These are phyloP conservation scores for Leucoraja ocellata DNA, from an alignment of 2,797 vertebrate species.

Conservation along the genomic window DNA sequence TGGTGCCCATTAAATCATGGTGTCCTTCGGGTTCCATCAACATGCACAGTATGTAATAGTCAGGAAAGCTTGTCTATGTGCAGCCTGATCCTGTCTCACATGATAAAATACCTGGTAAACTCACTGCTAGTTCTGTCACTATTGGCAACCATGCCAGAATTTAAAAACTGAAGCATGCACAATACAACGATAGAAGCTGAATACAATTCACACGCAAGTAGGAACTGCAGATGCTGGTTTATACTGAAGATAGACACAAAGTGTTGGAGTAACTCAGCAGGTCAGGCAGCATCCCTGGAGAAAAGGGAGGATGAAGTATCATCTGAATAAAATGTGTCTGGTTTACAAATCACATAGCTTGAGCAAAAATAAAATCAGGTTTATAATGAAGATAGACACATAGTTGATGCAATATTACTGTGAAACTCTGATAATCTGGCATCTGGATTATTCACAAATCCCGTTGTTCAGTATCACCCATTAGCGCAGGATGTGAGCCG, in stretches of 20 bases:
- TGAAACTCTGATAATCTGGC: too few relatives aligned
- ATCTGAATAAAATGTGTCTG: too few relatives aligned
- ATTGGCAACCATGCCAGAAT: background rate
- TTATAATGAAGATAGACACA: background rate
- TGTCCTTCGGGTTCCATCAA: background rate
- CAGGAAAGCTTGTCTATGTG: background rate
- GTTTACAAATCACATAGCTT: background rate
- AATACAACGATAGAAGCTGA: background rate
- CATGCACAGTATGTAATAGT: background rate
- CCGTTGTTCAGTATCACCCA: too few relatives aligned
- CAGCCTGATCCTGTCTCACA: background rate
- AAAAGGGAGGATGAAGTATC: too few relatives aligned
- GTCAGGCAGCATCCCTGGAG: too few relatives aligned
- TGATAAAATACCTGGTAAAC: background rate
- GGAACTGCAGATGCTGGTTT: too few relatives aligned
- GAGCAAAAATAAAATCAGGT: background rate
- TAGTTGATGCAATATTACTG: too few relatives aligned
- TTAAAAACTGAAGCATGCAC: background rate
- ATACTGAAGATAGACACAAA: too few relatives aligned
- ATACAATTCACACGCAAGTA: too few relatives aligned
- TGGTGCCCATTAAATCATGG: conserved; percentile 11
- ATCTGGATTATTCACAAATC: too few relatives aligned
- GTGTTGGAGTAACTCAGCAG: too few relatives aligned
- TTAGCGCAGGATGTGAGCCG: too few relatives aligned
- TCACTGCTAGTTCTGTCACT: background rate